These are phyloP conservation scores for Pao palembangensis DNA, from an alignment of 2,113 vertebrate genomes.

Conservation along the genomic window DNA sequence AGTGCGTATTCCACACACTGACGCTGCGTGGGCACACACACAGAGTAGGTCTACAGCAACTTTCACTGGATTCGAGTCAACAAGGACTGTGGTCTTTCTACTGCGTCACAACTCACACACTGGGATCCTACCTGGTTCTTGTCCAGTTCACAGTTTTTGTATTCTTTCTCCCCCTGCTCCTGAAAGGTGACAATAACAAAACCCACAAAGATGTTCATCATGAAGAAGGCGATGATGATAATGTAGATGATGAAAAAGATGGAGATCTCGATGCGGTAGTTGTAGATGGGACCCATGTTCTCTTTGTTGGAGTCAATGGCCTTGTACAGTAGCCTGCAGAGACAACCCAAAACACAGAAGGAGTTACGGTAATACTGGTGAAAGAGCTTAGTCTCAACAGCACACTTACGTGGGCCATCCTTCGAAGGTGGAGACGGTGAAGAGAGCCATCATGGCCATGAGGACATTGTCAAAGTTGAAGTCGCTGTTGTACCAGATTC, in stretches of 20 bases:
- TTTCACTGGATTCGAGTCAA: no score
- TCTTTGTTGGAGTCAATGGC: constrained; percentile 95
- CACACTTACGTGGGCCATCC: constrained; percentile 93
- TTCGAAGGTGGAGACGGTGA: constrained; percentile 97
- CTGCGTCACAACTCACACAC: background rate
- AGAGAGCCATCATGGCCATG: constrained; percentile 98
- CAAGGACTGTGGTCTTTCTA: no score
- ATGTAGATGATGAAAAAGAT: constrained; percentile 99
- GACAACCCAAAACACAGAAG: background rate
- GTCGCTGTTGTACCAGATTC: constrained; percentile 94
- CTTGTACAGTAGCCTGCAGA: constrained; percentile 87
- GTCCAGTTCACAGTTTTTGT: constrained; percentile 99
- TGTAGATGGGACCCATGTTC: constrained; percentile 94
- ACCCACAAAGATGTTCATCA: constrained; percentile 99
- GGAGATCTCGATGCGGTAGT: constrained; percentile 97
- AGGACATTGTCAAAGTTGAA: constrained; percentile 98
- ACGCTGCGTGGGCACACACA: constrained; percentile 72
- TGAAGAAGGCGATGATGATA: constrained; percentile 99
- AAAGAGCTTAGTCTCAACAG: background rate
- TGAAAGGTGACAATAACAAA: constrained; percentile 99
- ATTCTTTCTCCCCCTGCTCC: constrained; percentile 98
- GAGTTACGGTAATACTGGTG: background rate
- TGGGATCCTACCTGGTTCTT: constrained; percentile 90
- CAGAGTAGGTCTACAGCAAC: background rate
- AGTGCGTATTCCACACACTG: constrained; percentile 98